Evolutionary conservation across 1,140 invertebrate species (phyloP).

Genomic region (Trachelipus rathkii): DNA sequence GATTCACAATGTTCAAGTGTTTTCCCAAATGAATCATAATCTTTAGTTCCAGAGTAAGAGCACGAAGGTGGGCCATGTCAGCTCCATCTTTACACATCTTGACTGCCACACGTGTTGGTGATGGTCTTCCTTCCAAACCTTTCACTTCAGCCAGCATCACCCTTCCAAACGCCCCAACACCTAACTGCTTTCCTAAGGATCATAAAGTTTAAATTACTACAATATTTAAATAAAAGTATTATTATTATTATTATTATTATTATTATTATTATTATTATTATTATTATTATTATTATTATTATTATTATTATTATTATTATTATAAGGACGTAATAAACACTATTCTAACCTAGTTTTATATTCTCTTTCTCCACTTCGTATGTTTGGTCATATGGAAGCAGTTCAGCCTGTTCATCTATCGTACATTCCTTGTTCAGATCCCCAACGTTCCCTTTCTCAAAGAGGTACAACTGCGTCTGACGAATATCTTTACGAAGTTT

Average conservation of each 20-base stretch:
- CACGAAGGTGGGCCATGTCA: slow-evolving; percentile 64
- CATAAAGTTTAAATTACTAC: neutral
- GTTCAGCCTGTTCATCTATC: slow-evolving; percentile 84
- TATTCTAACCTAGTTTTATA: slow-evolving; percentile 34
- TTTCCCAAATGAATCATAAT: slow-evolving; percentile 57
- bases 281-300: slow-evolving; percentile 9
- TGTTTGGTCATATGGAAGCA: slow-evolving; percentile 77
- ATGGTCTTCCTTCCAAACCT: slow-evolving; percentile 50
- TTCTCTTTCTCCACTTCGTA: slow-evolving; percentile 36
- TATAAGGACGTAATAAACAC: too few species aligned
- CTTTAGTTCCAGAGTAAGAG: slow-evolving; percentile 57
- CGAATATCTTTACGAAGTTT: too few species aligned
- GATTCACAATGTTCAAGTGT: slow-evolving; percentile 58
- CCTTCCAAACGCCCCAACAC: slow-evolving; percentile 86
- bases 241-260: neutral
- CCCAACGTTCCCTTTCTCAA: slow-evolving; percentile 60
- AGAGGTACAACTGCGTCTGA: too few species aligned
- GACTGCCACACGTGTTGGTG: slow-evolving; percentile 65
- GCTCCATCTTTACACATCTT: slow-evolving; percentile 79
- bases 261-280: slow-evolving; percentile 2
- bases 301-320: slow-evolving; percentile 5
- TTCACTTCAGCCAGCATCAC: slow-evolving; percentile 74
- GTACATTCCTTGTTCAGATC: slow-evolving; percentile 82
- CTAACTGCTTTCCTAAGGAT: slow-evolving; percentile 71
- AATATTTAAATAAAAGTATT: too few species aligned